A percentile compares a stretch with the other conserved stretches of the same genome.
Evolutionary conservation across 30 jellyfish, hydroid and myxozoan genomes (phyloP).

Genomic region (Aurelia aurita): DNA sequence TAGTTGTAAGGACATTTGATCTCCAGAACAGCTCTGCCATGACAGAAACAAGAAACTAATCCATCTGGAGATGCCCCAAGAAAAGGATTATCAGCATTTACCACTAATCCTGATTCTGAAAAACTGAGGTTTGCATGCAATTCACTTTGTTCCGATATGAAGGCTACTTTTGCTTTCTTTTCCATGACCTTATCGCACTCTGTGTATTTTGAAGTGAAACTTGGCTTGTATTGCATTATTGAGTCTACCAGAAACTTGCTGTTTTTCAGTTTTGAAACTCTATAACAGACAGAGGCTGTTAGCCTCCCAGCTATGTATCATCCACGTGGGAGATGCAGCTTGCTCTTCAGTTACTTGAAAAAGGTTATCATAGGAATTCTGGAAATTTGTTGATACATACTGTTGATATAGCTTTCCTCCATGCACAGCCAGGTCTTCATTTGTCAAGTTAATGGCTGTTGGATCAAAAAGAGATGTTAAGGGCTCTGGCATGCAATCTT

Average conservation of each 20-base stretch:
- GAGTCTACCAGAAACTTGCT: conserved; percentile 31
- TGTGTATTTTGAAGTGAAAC: conserved; percentile 40
- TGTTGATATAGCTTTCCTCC: conserved; percentile 23
- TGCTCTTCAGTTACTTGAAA: conserved; percentile 26
- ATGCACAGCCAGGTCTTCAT: conserved; percentile 34
- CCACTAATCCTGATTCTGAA: conserved; percentile 24
- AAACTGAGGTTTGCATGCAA: conserved; percentile 21
- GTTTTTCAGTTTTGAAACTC: conserved; percentile 39
- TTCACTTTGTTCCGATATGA: conserved; percentile 13
- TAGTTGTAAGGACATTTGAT: conserved; percentile 46
- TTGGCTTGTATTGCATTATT: conserved; percentile 55
- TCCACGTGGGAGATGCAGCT: conserved; percentile 19
- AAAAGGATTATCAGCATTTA: conserved; percentile 30
- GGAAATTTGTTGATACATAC: conserved; percentile 14
- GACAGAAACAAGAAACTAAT: conserved; percentile 16
- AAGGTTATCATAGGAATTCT: conserved; percentile 43
- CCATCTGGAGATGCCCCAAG: conserved; percentile 62
- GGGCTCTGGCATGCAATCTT: conserved; percentile 49
- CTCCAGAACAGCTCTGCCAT: conserved; percentile 43
- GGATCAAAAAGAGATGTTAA: conserved; percentile 39
- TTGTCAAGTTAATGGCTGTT: conserved; percentile 37
- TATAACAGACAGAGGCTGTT: conserved; percentile 21
- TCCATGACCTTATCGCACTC: conserved; percentile 39
- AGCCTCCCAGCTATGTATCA: conserved; percentile 58
- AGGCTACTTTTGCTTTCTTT: conserved; percentile 6